These are phyloP conservation scores for Oryzaephilus surinamensis DNA, from an alignment of 1,140 invertebrate genomes.

Conservation along the genomic window DNA sequence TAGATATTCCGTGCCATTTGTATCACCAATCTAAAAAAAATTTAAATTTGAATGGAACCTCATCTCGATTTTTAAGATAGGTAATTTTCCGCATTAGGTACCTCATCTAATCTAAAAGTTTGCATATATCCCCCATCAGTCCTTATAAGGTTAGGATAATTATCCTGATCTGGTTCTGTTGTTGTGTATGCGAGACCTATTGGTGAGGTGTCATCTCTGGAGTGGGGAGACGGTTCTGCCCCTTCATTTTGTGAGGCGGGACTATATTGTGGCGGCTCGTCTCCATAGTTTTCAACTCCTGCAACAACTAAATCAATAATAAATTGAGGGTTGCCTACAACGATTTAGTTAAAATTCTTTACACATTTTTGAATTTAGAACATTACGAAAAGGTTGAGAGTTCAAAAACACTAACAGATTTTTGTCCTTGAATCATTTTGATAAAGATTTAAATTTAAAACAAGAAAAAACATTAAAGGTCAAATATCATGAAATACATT, in stretches of 20 bases:
- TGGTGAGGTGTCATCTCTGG: slow-evolving; percentile 29
- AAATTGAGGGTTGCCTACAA: slow-evolving; percentile 21
- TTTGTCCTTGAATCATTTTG: no score
- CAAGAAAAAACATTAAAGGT: no score
- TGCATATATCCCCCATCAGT: slow-evolving; percentile 23
- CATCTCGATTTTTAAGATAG: no score
- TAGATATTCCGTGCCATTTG: slow-evolving; percentile 19
- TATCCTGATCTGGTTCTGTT: slow-evolving; percentile 20
- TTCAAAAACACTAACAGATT: no score
- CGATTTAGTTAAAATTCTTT: no score
- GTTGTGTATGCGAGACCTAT: slow-evolving; percentile 25
- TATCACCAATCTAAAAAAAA: slow-evolving; percentile 18
- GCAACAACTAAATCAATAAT: slow-evolving; percentile 10
- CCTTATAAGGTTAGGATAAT: slow-evolving; percentile 21
- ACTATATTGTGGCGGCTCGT: slow-evolving; percentile 29
- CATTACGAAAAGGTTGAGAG: no score
- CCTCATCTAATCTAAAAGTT: slow-evolving; percentile 27
- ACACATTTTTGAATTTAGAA: no score
- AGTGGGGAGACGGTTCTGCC: slow-evolving; percentile 32
- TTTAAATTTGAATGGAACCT: no score
- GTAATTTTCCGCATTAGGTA: no score
- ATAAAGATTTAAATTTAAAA: no score
- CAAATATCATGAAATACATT: no score
- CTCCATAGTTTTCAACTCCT: slow-evolving; percentile 22
- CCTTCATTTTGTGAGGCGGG: slow-evolving; percentile 32